Conservation (phyloP, 1,140 invertebrate genomes). For the Conopomorpha cramerella region DNA sequence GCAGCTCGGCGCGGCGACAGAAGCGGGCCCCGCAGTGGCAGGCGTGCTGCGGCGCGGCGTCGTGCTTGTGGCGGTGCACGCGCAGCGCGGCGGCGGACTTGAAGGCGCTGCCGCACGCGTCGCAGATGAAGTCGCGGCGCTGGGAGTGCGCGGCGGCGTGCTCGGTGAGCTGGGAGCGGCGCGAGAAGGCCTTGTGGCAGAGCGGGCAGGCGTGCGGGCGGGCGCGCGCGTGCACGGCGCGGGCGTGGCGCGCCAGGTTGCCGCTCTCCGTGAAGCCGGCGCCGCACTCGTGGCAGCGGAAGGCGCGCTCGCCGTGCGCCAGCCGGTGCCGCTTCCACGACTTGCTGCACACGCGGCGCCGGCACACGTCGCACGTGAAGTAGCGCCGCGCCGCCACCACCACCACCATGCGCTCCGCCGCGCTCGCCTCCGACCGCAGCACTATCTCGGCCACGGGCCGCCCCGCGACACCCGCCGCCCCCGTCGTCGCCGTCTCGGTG, state of each 20-base stretch:
- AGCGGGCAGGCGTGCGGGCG: conserved; percentile 54
- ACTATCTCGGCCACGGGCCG: too few relatives aligned
- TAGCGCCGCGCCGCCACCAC: too few relatives aligned
- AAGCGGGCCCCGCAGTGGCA: conserved; percentile 41
- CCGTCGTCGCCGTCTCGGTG: too few relatives aligned
- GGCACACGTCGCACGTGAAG: conserved; percentile 52
- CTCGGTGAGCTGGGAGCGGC: conserved; percentile 41
- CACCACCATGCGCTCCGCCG: too few relatives aligned
- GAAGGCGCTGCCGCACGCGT: conserved; percentile 24
- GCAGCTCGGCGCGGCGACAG: conserved; percentile 17
- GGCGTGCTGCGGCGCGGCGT: conserved; percentile 5
- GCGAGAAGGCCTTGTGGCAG: conserved; percentile 54
- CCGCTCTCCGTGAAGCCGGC: conserved; percentile 39
- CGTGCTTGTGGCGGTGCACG: conserved; percentile 24
- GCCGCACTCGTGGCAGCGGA: conserved; percentile 26
- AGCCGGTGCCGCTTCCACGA: conserved; percentile 24
- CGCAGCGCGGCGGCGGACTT: conserved; percentile 26
- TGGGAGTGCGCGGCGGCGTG: conserved; percentile 57
- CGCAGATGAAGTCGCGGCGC: conserved; percentile 63
- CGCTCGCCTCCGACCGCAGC: too few relatives aligned
- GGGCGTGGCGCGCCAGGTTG: conserved; percentile 50
- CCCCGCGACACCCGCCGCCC: too few relatives aligned
- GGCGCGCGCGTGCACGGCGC: conserved; percentile 45
- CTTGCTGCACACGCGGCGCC: conserved; percentile 36
- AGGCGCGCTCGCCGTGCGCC: conserved; percentile 11